Evolutionary conservation across 1,140 invertebrate species (phyloP).

Genomic region (Coelopa frigida): DNA sequence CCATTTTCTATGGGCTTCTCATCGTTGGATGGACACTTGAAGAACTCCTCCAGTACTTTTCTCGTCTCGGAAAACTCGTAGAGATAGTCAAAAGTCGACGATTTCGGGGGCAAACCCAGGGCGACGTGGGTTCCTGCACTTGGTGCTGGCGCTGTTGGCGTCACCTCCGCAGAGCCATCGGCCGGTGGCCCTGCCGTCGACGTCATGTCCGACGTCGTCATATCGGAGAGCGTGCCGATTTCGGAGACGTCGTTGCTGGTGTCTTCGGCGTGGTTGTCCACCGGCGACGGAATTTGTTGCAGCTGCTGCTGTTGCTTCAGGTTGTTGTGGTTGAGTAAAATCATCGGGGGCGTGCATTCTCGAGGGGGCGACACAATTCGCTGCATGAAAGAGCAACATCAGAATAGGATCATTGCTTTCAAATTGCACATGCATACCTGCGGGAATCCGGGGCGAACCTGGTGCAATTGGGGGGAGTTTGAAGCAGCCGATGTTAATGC

Average conservation of each 20-base stretch:
- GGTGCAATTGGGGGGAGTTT: constrained; percentile 29
- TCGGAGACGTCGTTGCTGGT: constrained; percentile 44
- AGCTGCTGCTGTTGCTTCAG: constrained; percentile 16
- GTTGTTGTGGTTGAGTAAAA: constrained; percentile 13
- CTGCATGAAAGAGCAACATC: constrained; percentile 14
- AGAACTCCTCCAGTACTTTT: constrained; percentile 89
- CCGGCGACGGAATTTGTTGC: constrained; percentile 17
- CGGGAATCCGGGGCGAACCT: constrained; percentile 65
- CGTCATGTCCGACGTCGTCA: constrained; percentile 31
- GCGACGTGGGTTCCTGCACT: constrained; percentile 5
- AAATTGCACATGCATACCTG: too few species aligned
- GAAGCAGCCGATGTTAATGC: constrained; percentile 11
- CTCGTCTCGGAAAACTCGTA: constrained; percentile 87
- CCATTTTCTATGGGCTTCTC: constrained; percentile 49
- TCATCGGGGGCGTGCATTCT: constrained; percentile 20
- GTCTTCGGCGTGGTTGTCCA: constrained; percentile 41
- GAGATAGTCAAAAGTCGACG: constrained; percentile 71
- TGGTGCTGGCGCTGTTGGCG: constrained; percentile 5
- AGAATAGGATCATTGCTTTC: constrained; percentile 8
- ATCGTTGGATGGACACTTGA: constrained; percentile 64
- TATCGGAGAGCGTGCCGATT: constrained; percentile 42
- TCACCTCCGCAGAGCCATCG: too few species aligned
- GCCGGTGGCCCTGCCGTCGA: neutral
- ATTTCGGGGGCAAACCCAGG: constrained; percentile 47
- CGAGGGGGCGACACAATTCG: constrained; percentile 39